Percentiles rank a stretch among this genome's conserved stretches.
Evolutionary conservation across 1,140 invertebrate species (phyloP).

Genomic region (Ceratina australensis): DNA sequence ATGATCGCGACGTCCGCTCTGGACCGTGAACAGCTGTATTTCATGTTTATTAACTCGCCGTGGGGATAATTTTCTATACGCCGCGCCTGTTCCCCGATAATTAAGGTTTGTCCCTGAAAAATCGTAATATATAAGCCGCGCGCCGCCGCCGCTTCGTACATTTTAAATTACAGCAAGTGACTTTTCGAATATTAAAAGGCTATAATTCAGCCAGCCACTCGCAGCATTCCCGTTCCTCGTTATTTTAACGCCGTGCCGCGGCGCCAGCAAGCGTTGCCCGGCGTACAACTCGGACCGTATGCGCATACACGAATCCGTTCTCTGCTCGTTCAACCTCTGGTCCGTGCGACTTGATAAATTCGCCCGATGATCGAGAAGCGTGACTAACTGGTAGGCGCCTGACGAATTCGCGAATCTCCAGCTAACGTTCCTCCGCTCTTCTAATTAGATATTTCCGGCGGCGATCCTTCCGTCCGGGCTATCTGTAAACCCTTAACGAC

Average conservation of each 20-base stretch:
- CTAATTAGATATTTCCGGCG: conserved; percentile 62
- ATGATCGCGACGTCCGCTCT: not conserved
- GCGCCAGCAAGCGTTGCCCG: conserved; percentile 17
- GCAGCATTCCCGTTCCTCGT: conserved; percentile 21
- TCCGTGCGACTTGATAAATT: conserved; percentile 61
- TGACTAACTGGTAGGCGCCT: conserved; percentile 60
- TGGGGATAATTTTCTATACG: conserved; percentile 15
- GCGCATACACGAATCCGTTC: not conserved
- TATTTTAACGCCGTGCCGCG: conserved; percentile 27
- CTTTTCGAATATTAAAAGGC: conserved; percentile 48
- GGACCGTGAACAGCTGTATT: not conserved
- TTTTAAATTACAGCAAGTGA: conserved; percentile 43
- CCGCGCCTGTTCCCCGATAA: conserved; percentile 3
- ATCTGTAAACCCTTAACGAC: conserved; percentile 42
- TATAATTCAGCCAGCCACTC: conserved; percentile 26
- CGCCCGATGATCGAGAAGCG: conserved; percentile 68
- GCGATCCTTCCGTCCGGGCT: conserved; percentile 20
- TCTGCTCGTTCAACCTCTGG: not conserved
- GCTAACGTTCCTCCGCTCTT: conserved; percentile 29
- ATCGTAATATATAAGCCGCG: not conserved
- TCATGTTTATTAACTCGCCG: conserved; percentile 24
- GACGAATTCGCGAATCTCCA: conserved; percentile 51
- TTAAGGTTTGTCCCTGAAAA: conserved; percentile 28
- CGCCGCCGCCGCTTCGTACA: not conserved
- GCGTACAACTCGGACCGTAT: not conserved